Percentiles rank a stretch among this genome's conserved stretches.
These are phyloP conservation scores for Acholoe squamosa DNA, from an alignment of 2,888 invertebrate species.

Conservation along the genomic window DNA sequence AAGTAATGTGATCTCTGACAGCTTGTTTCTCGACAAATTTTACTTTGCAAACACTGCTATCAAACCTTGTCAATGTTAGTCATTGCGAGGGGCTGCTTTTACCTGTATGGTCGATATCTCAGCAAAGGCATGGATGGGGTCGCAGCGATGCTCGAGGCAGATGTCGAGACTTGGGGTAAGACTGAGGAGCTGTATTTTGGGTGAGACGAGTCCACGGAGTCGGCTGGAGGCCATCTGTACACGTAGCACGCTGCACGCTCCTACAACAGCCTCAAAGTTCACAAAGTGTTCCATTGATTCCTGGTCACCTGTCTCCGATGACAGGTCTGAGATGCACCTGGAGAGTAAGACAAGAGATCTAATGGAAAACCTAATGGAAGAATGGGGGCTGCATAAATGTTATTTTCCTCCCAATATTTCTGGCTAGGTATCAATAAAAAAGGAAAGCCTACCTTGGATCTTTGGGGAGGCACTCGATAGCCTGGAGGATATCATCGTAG, in stretches of 20 bases:
- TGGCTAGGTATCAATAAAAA: too few relatives aligned
- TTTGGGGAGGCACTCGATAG: constrained; percentile 65
- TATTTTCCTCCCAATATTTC: too few relatives aligned
- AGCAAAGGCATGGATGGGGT: constrained; percentile 74
- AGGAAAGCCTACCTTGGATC: constrained; percentile 65
- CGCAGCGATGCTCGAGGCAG: constrained; percentile 78
- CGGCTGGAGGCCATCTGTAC: constrained; percentile 75
- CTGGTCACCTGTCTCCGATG: constrained; percentile 21
- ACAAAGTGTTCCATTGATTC: constrained; percentile 62
- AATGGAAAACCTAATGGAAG: too few relatives aligned
- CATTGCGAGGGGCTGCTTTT: too few relatives aligned
- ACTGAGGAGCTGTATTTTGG: constrained; percentile 76
- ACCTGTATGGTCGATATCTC: constrained; percentile 37
- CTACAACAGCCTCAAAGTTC: constrained; percentile 65
- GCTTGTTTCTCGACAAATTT: too few relatives aligned
- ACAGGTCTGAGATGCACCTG: constrained; percentile 16
- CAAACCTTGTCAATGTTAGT: too few relatives aligned
- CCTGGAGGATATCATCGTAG: constrained; percentile 36
- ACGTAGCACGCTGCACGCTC: constrained; percentile 71
- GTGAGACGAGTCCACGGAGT: constrained; percentile 73
- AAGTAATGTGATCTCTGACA: too few relatives aligned
- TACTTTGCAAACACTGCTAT: too few relatives aligned
- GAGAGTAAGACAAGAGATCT: too few relatives aligned
- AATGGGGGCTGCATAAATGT: too few relatives aligned
- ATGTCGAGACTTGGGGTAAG: constrained; percentile 76